phyloP scores from a whole-genome alignment of 2,113 vertebrate species.

The Dascyllus trimaculatus region DNA sequence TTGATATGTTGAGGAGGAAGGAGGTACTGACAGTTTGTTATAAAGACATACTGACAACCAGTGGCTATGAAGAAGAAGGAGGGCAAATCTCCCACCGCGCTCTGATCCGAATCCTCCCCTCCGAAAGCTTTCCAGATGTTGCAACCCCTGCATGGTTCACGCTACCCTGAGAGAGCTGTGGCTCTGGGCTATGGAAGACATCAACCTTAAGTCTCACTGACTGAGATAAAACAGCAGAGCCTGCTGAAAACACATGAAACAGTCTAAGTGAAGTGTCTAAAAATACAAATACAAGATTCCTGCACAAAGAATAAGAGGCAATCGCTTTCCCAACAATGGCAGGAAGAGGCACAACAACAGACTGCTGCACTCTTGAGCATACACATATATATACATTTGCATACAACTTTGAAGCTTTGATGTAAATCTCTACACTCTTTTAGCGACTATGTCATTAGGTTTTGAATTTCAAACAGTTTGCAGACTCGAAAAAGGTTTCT shows the following conservation, averaged over 20 bases:
- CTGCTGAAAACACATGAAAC: conserved; percentile 43
- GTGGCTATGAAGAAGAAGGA: conserved; percentile 26
- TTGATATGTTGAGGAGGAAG: conserved; percentile 38
- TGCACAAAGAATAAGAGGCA: not conserved
- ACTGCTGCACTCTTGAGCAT: not conserved
- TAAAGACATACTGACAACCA: conserved; percentile 56
- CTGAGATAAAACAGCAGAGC: conserved; percentile 22
- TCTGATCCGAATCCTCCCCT: conserved; percentile 53
- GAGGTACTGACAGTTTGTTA: conserved; percentile 40
- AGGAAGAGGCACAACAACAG: conserved; percentile 17
- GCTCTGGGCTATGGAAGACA: conserved; percentile 48
- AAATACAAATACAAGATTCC: conserved; percentile 29
- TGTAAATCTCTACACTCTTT: conserved; percentile 30
- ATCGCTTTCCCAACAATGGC: conserved; percentile 11
- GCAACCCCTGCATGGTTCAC: conserved; percentile 38
- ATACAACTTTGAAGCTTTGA: conserved; percentile 47
- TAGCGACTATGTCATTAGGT: not conserved
- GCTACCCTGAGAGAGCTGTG: conserved; percentile 37
- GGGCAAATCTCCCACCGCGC: conserved; percentile 19
- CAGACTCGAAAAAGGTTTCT: not conserved
- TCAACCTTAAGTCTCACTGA: conserved; percentile 35
- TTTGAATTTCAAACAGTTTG: conserved; percentile 7
- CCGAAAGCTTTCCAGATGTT: conserved; percentile 60
- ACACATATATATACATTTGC: conserved; percentile 15
- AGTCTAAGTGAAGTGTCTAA: conserved; percentile 2